Percentiles rank a stretch among this genome's conserved stretches.
Conservation (phyloP, 2,113 vertebrate genomes). For the Stictonetta naevosa region DNA sequence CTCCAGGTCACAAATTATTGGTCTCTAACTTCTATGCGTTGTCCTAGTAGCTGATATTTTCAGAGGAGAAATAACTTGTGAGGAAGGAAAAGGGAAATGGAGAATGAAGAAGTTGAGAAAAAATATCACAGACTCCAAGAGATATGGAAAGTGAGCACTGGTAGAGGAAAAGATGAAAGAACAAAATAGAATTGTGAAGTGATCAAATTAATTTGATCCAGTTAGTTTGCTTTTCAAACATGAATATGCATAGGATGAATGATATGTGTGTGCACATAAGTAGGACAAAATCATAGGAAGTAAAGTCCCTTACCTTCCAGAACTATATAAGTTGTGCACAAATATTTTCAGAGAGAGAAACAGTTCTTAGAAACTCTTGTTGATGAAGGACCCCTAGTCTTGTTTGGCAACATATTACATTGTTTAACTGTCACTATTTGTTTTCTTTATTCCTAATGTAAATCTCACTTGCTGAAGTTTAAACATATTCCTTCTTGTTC, state of each 20-base stretch:
- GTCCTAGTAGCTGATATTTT: background rate
- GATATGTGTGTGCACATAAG: background rate
- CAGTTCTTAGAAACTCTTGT: background rate
- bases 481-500: background rate
- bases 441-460: background rate
- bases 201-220: background rate
- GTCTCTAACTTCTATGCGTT: background rate
- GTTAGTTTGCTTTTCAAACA: slow-evolving; percentile 17
- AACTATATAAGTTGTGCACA: background rate
- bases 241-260: background rate
- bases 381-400: background rate
- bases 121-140: background rate
- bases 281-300: background rate
- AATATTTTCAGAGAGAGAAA: background rate
- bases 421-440: background rate
- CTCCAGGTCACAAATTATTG: background rate
- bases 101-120: background rate
- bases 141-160: rapidly evolving
- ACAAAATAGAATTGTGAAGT: background rate
- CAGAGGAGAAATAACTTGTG: background rate
- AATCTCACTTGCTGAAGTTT: background rate
- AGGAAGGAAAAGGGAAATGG: background rate
- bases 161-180: background rate
- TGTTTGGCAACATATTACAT: background rate
- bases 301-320: background rate